A percentile compares a stretch with the other conserved stretches of the same genome.
phyloP scores from a whole-genome alignment of 1,140 invertebrate genomes.

The Bombus cullumanus region DNA sequence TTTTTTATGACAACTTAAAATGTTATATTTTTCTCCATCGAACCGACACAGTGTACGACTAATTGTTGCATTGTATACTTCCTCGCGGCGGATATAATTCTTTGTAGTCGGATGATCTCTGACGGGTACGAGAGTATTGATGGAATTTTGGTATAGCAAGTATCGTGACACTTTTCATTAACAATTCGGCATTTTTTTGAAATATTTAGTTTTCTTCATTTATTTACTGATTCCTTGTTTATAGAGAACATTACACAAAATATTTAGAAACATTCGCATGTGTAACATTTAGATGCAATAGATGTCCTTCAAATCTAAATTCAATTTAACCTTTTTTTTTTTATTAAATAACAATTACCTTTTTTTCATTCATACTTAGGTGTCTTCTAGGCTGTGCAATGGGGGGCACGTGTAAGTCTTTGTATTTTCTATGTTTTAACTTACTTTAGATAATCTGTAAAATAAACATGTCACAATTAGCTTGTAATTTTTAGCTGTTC shows the following conservation, averaged over 20 bases:
- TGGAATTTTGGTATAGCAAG: constrained; percentile 20
- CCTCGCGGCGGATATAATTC: constrained; percentile 19
- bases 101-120: constrained; percentile 1
- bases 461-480: neutral
- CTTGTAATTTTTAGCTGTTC: constrained; percentile 82
- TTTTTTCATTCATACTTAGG: constrained; percentile 68
- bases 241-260: neutral
- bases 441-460: neutral
- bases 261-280: neutral
- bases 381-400: constrained; percentile 78
- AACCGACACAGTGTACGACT: neutral
- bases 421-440: neutral
- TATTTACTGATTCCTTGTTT: neutral
- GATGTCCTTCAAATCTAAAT: neutral
- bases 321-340: neutral
- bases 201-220: neutral
- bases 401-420: constrained; percentile 79
- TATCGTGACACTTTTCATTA: neutral
- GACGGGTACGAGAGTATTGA: neutral
- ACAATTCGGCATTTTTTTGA: neutral
- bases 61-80: neutral
- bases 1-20: constrained; percentile 5
- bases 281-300: constrained; percentile 1
- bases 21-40: neutral
- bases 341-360: neutral